Conservation (phyloP, 2,113 vertebrate species). For the Malaclemys terrapin region DNA sequence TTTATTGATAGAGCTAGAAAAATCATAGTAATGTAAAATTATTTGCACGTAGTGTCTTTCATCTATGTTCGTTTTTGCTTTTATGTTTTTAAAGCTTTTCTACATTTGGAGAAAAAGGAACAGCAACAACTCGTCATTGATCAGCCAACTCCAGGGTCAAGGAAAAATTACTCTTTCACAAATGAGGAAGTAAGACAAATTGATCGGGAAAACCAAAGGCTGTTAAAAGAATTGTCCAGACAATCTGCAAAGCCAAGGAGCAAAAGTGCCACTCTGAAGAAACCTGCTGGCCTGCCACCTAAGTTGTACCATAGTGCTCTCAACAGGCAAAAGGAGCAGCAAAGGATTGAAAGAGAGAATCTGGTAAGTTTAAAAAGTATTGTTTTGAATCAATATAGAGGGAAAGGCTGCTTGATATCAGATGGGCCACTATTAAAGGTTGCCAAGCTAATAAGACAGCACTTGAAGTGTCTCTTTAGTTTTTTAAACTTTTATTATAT, state of each 20-base stretch:
- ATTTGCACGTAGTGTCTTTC: not conserved
- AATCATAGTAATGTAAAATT: not conserved
- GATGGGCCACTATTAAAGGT: not conserved
- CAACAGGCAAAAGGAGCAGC: constrained; percentile 92
- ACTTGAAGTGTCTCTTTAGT: not conserved
- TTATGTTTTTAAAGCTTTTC: constrained; percentile 80
- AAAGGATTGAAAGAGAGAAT: constrained; percentile 94
- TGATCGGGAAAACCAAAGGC: constrained; percentile 92
- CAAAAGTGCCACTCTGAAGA: constrained; percentile 62
- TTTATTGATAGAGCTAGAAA: no score
- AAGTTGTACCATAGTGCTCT: constrained; percentile 87
- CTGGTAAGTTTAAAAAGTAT: constrained; percentile 82
- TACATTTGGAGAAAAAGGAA: constrained; percentile 83
- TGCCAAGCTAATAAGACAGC: not conserved
- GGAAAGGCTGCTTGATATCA: not conserved
- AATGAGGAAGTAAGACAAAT: constrained; percentile 90
- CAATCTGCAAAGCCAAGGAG: constrained; percentile 78
- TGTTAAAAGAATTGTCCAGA: constrained; percentile 88
- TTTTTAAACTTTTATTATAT: not conserved
- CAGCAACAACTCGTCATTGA: constrained; percentile 72
- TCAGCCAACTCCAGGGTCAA: constrained; percentile 69
- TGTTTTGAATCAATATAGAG: not conserved
- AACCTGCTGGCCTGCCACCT: constrained; percentile 34
- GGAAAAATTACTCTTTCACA: constrained; percentile 93
- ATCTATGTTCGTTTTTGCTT: not conserved